Evolutionary conservation across 2,888 invertebrate genomes (phyloP).

Genomic region (Zaprionus bogoriensis): DNA sequence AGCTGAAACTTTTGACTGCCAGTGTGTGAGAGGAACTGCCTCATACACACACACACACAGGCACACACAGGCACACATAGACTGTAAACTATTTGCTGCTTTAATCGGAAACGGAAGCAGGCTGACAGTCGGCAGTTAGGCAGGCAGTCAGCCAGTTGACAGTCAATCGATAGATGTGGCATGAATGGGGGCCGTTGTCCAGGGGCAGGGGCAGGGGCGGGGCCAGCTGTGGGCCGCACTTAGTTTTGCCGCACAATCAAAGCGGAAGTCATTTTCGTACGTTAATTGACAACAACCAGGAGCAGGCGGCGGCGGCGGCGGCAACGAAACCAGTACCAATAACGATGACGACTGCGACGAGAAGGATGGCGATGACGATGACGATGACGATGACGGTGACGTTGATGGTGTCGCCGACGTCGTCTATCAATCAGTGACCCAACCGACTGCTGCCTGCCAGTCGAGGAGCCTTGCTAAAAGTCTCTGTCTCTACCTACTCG

Average conservation of each 20-base stretch:
- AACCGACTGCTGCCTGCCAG: constrained; percentile 28
- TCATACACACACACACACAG: not conserved
- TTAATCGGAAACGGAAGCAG: constrained; percentile 80
- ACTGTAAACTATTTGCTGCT: constrained; percentile 75
- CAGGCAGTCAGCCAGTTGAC: constrained; percentile 76
- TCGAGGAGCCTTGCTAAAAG: no score
- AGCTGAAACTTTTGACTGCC: constrained; percentile 57
- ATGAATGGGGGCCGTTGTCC: no score
- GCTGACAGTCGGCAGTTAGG: constrained; percentile 74
- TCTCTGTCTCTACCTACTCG: constrained; percentile 11
- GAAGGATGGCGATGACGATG: constrained; percentile 7
- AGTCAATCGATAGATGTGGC: constrained; percentile 67
- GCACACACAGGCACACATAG: constrained; percentile 21
- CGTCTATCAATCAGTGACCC: constrained; percentile 71
- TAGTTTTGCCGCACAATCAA: constrained; percentile 75
- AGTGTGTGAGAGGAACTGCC: not conserved
- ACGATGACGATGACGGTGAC: constrained; percentile 25
- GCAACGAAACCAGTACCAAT: constrained; percentile 40
- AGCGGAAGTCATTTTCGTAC: constrained; percentile 80
- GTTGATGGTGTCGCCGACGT: constrained; percentile 72
- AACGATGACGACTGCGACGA: constrained; percentile 47
- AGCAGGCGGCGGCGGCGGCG: constrained; percentile 14
- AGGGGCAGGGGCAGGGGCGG: not conserved
- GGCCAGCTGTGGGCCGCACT: constrained; percentile 35
- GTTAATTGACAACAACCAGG: constrained; percentile 75